Percentiles rank a stretch among this genome's conserved stretches.
These are phyloP conservation scores for Lumbricus terrestris DNA, from an alignment of 2,888 invertebrate species.

Conservation along the genomic window DNA sequence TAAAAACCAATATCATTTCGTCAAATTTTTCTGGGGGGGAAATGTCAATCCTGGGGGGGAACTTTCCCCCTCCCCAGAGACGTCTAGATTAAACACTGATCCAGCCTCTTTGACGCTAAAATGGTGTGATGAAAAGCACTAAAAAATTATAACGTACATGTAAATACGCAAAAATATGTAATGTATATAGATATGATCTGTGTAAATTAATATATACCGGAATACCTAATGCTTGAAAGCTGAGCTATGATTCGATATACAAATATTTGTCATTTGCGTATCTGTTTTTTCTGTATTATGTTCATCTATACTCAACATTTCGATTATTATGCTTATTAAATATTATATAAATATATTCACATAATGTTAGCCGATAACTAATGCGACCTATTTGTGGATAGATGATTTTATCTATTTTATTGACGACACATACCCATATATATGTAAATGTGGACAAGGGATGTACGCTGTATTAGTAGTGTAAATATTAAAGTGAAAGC, in stretches of 20 bases:
- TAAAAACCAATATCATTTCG: too few relatives aligned
- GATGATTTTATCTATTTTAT: neutral
- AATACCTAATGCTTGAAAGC: neutral
- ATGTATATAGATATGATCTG: neutral
- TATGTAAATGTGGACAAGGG: neutral
- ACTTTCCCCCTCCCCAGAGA: too few relatives aligned
- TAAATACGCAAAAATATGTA: neutral
- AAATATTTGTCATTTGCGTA: neutral
- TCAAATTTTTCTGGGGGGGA: too few relatives aligned
- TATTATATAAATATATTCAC: neutral
- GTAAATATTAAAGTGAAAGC: neutral
- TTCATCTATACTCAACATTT: neutral
- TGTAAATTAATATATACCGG: neutral
- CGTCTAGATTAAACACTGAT: too few relatives aligned
- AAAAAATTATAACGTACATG: neutral
- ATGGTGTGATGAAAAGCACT: neutral
- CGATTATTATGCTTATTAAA: neutral
- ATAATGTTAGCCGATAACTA: neutral
- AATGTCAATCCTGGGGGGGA: too few relatives aligned
- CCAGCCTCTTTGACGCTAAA: neutral
- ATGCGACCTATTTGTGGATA: neutral
- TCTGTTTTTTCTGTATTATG: neutral
- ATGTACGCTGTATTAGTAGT: slow-evolving; percentile 13
- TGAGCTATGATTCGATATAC: neutral
- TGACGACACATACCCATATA: neutral